phyloP scores from a whole-genome alignment of 2,888 invertebrate genomes.

The Euplagia quadripunctaria region DNA sequence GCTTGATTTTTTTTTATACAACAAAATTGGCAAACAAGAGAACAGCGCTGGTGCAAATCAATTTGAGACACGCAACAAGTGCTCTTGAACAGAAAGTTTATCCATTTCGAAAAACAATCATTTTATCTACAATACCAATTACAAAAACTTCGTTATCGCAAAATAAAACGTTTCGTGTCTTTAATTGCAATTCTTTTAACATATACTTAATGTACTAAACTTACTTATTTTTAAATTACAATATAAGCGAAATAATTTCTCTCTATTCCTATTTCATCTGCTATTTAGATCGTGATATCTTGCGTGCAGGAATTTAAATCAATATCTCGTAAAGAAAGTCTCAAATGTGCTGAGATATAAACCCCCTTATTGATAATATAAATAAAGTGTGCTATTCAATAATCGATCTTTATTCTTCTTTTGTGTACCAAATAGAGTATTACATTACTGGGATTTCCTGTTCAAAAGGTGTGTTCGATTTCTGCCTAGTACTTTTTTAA shows the following conservation, averaged over 20 bases:
- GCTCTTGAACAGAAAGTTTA: background rate
- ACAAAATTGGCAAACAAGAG: no score
- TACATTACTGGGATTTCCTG: background rate
- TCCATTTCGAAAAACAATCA: background rate
- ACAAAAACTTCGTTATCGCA: background rate
- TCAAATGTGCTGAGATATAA: slow-evolving; percentile 6
- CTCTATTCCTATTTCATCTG: slow-evolving; percentile 5
- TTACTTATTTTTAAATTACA: background rate
- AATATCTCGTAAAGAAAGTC: background rate
- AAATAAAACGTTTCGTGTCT: background rate
- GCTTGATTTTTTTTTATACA: no score
- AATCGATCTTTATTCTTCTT: background rate
- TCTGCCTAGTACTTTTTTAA: no score
- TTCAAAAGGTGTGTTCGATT: background rate
- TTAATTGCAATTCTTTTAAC: background rate
- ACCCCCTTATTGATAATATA: background rate
- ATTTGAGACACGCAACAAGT: background rate
- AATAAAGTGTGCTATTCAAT: background rate
- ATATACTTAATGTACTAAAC: background rate
- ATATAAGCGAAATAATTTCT: background rate
- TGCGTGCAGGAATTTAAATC: slow-evolving; percentile 12
- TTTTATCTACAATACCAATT: background rate
- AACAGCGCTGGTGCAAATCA: background rate
- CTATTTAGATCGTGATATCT: slow-evolving; percentile 10
- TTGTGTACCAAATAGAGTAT: background rate